A percentile compares a stretch with the other conserved stretches of the same genome.
Evolutionary conservation across 2,888 invertebrate species (phyloP).

Genomic region (Fragum whitleyi): DNA sequence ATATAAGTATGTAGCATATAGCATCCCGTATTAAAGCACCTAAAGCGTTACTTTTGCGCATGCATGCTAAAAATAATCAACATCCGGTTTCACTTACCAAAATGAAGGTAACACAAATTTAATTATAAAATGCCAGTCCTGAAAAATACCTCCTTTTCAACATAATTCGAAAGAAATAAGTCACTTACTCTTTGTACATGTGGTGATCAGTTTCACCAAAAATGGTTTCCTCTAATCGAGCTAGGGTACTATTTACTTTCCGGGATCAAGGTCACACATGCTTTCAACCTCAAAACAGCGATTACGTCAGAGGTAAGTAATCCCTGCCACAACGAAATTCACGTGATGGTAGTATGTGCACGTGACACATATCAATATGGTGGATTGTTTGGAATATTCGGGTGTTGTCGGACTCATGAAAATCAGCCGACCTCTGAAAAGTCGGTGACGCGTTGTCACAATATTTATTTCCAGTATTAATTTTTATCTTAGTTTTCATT

Average conservation of each 20-base stretch:
- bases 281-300: no score
- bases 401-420: no score
- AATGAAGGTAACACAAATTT: background rate
- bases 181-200: background rate
- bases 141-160: background rate
- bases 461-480: no score
- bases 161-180: background rate
- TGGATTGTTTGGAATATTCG: no score
- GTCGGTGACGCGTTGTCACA: no score
- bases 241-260: background rate
- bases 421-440: no score
- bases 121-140: background rate
- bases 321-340: no score
- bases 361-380: no score
- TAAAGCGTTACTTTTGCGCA: background rate
- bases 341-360: no score
- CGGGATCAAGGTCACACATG: background rate
- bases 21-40: background rate
- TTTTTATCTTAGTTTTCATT: no score
- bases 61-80: background rate
- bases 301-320: no score
- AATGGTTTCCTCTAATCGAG: background rate
- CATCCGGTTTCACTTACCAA: background rate
- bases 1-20: no score
- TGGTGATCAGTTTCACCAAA: background rate